Base-by-base conservation (phyloP, 2,888 invertebrate species). In the Anoplius nigerrimus region DNA sequence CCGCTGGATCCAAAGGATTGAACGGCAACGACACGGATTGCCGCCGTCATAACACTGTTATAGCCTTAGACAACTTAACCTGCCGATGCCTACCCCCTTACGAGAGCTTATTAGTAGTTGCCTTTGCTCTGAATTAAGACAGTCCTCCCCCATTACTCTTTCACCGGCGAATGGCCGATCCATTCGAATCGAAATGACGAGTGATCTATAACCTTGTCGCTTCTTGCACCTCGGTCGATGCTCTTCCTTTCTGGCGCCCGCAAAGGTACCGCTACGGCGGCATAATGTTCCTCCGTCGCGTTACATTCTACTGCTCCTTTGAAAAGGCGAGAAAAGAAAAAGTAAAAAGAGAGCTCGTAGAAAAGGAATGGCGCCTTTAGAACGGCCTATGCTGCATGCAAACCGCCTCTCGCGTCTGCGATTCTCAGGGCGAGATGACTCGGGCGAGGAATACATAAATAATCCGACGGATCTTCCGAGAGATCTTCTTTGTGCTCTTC, bases 141-240 rank as follows among this genome's bases (percentile, higher is more conserved):
- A 34, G 34, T 13, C 34, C 11, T 34, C 34, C 34, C 1, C 34
- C 8, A n/a, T 11, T 3, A 13, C 6, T 34, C 34, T 11, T 34
- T 34, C 34, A 34, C 8, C 11, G 11, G 27, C 27, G n/a, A n/a
- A n/a, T n/a, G n/a, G 27, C 27, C 27, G 6, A 13, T 34, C 34
- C 6, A 34, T 34, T 3, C 24, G 6, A 24, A 24, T 24, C 34
- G 34, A 34, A 34, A 34, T 34, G 11, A 54, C 46, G 58, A 58
- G 34, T 42, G 62, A 66, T 66, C 65, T 53, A 62, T 66, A 66
- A 66, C 62, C 55, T 61, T 48, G 65, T 62, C 34, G 34, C 34
- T 11, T 34, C n/a, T 34, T 34, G 34, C 34, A 34, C 6, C 11
- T 11, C 11, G 11, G 34, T 6, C 34, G 34, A 46, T 46, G 34